Percentiles rank a stretch among this genome's conserved stretches.
Evolutionary conservation across 1,140 invertebrate species (phyloP).

Genomic region (Ips typographus): DNA sequence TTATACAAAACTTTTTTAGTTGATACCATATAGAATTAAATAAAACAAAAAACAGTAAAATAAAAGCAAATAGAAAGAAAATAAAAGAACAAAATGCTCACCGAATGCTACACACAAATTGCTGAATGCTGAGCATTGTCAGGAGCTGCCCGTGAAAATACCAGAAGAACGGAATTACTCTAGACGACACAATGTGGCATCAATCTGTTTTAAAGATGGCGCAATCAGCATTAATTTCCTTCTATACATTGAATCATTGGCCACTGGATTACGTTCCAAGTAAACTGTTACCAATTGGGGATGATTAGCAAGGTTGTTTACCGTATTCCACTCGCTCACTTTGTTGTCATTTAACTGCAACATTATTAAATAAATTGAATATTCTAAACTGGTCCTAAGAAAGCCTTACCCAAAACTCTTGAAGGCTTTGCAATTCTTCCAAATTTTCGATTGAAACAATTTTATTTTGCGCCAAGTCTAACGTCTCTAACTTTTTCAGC

Average conservation of each 20-base stretch:
- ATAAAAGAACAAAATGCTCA: too few relatives aligned
- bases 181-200: slow-evolving; percentile 87
- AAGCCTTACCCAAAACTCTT: slow-evolving; percentile 89
- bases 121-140: too few relatives aligned
- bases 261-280: slow-evolving; percentile 89
- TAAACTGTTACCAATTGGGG: slow-evolving; percentile 88
- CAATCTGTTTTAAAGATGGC: slow-evolving; percentile 88
- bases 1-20: too few relatives aligned
- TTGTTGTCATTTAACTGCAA: slow-evolving; percentile 91
- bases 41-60: too few relatives aligned
- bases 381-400: neutral
- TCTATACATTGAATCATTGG: slow-evolving; percentile 82
- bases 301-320: slow-evolving; percentile 75
- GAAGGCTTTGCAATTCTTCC: slow-evolving; percentile 69
- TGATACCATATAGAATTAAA: too few relatives aligned
- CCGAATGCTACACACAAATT: too few relatives aligned
- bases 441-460: slow-evolving; percentile 83
- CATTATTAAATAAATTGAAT: slow-evolving; percentile 4
- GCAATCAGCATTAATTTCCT: slow-evolving; percentile 88
- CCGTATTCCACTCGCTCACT: slow-evolving; percentile 80
- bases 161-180: neutral
- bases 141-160: too few relatives aligned
- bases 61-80: too few relatives aligned
- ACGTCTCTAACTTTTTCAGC: slow-evolving; percentile 74
- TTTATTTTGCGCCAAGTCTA: slow-evolving; percentile 90